phyloP scores from a whole-genome alignment of 2,888 invertebrate species.

The Taenaris catops region DNA sequence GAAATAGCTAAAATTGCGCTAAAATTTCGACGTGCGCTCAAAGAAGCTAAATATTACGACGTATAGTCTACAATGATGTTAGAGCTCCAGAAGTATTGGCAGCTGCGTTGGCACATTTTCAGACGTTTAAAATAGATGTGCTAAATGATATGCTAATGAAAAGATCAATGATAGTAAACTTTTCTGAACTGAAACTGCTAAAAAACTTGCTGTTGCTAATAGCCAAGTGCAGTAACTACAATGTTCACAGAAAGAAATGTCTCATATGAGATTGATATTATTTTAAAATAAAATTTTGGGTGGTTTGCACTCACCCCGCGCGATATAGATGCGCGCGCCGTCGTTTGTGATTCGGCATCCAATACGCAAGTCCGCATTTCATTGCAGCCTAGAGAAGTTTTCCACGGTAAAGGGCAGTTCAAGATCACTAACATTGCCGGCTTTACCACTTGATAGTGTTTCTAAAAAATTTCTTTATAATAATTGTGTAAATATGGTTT shows the following conservation, averaged over 20 bases:
- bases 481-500: conserved; percentile 51
- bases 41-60: too few relatives aligned
- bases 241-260: too few relatives aligned
- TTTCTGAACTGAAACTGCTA: neutral
- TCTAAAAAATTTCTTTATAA: conserved; percentile 43
- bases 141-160: neutral
- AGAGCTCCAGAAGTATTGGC: conserved; percentile 12
- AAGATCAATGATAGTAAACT: conserved; percentile 1
- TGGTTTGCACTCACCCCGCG: conserved; percentile 40
- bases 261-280: too few relatives aligned
- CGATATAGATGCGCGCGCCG: conserved; percentile 58
- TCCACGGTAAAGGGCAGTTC: conserved; percentile 75
- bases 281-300: conserved; percentile 6
- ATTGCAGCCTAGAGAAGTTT: conserved; percentile 58
- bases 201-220: too few relatives aligned
- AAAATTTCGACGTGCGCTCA: too few relatives aligned
- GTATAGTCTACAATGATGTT: neutral
- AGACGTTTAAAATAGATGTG: conserved; percentile 22
- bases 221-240: too few relatives aligned
- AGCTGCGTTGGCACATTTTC: conserved; percentile 22
- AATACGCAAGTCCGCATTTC: conserved; percentile 62
- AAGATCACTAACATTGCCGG: conserved; percentile 70
- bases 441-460: conserved; percentile 46
- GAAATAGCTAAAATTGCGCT: too few relatives aligned
- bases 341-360: conserved; percentile 45